Evolutionary conservation across 2,113 vertebrate species (phyloP).

Genomic region (Podocnemis expansa): DNA sequence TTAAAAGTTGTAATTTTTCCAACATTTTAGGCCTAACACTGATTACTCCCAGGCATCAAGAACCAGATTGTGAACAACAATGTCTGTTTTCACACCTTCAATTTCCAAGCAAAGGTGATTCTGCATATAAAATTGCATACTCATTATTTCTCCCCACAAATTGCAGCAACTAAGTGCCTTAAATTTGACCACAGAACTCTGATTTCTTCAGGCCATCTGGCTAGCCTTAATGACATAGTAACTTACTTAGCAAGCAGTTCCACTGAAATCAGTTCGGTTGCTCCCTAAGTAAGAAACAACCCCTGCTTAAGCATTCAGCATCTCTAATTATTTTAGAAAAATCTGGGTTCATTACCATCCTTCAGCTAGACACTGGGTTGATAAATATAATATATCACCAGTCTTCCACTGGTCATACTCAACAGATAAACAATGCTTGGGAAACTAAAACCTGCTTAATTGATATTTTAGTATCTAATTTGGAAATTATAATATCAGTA

Average conservation of each 20-base stretch:
- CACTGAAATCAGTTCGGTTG: not conserved
- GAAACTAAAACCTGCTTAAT: slow-evolving; percentile 2
- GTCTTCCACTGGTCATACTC: not conserved
- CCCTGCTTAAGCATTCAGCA: not conserved
- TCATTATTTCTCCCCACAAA: not conserved
- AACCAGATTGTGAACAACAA: not conserved
- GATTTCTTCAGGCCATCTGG: not conserved
- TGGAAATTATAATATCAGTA: slow-evolving; percentile 49
- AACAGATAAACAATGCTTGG: not conserved
- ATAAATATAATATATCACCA: not conserved
- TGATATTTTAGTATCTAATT: slow-evolving; percentile 56
- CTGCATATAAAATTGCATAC: not conserved
- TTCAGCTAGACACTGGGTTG: not conserved
- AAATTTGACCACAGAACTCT: not conserved
- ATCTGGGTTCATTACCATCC: not conserved
- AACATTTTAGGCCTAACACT: slow-evolving; percentile 3
- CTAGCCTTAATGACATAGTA: not conserved
- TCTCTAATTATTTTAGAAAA: not conserved
- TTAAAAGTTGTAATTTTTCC: slow-evolving; percentile 8
- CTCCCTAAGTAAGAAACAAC: not conserved
- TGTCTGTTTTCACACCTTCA: not conserved
- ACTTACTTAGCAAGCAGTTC: not conserved
- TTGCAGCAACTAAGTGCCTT: not conserved
- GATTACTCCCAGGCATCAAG: not conserved
- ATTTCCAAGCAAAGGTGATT: not conserved